Evolutionary conservation across 2,113 vertebrate genomes (phyloP), one percentile per base, ranked within the genome.

Genomic region (Cettia cetti): DNA sequence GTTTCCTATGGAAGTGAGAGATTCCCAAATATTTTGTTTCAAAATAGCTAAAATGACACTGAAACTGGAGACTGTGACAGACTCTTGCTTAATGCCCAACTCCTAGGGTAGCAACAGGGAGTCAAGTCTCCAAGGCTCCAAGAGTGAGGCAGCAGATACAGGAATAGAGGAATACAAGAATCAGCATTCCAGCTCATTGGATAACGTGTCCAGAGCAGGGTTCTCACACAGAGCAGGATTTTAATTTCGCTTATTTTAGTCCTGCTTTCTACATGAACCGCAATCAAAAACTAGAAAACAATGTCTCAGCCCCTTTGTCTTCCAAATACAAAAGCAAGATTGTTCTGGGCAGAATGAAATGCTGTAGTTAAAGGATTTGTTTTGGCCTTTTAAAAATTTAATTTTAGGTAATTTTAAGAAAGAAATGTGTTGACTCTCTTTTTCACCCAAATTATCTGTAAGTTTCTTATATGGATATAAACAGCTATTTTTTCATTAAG

Each of bases 81-180:
- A 35, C 23, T 50, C 20, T 47, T 66, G 8, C 23, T 57, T 47
- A 66, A 78, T 77, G n/a, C 23, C 60, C 20, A 89, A 14, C 3
- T 72, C 7, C 10, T 13, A 11, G 23, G 4, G 19, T 53, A 89
- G 27, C 53, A 69, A 39, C 42, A 61, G 15, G 12, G 37, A 88
- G 6, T 28, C 37, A 60, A 45, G 81, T 30, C 16, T 28, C 10
- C 1, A 1, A 8, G 52, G 52, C 15, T n/a, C 37, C 40, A 59
- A 0, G 10, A 33, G 9, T 24, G 35, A 81, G 47, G 54, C 39
- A 83, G 54, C 22, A 94, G 50, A 47, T 13, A 40, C 39, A 40
- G 39, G 39, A 40, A 40, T 12, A 40, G 26, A 50, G 26, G 26
- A 89, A 8, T 33, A 30, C 0, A 0, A 30, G 20, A 83, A 83